Percentiles rank a stretch among this genome's conserved stretches.
phyloP scores from a whole-genome alignment of 2,113 vertebrate genomes.

The Ariopsis seemanni region DNA sequence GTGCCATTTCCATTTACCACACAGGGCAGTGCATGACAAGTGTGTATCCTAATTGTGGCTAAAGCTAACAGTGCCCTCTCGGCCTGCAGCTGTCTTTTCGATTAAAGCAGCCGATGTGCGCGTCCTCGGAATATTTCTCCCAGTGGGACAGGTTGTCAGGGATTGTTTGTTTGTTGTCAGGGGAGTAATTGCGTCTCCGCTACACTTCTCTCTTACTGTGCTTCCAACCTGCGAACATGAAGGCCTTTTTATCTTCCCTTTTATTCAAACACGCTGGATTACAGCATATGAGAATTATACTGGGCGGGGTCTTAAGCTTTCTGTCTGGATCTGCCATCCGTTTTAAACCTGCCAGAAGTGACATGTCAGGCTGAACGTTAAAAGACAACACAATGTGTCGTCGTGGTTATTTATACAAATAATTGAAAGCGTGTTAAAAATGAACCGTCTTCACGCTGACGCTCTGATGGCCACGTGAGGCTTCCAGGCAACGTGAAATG shows the following conservation, averaged over 20 bases:
- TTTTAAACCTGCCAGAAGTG: slow-evolving; percentile 2
- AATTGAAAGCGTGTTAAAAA: background rate
- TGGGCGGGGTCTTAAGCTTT: background rate
- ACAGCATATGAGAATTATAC: background rate
- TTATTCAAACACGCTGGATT: slow-evolving; percentile 33
- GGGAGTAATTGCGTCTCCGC: slow-evolving; percentile 45
- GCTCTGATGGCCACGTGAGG: slow-evolving; percentile 34
- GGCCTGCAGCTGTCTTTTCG: slow-evolving; percentile 36
- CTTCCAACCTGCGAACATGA: slow-evolving; percentile 23
- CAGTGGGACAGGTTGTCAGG: slow-evolving; percentile 20
- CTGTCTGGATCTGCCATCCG: background rate
- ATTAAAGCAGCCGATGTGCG: slow-evolving; percentile 13
- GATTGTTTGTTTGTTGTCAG: slow-evolving; percentile 36
- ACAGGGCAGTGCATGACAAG: background rate
- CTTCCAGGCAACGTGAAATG: slow-evolving; percentile 40
- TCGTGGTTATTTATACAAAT: slow-evolving; percentile 1
- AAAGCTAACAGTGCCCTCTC: slow-evolving; percentile 11
- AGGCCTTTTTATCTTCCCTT: background rate
- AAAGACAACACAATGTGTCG: background rate
- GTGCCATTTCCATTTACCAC: background rate
- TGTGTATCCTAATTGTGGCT: background rate
- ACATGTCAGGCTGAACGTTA: background rate
- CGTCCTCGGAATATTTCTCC: slow-evolving; percentile 34
- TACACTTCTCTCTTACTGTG: slow-evolving; percentile 28
- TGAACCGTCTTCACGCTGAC: background rate